Base-by-base conservation (phyloP, 2,888 invertebrate species). In the Brenthis ino region DNA sequence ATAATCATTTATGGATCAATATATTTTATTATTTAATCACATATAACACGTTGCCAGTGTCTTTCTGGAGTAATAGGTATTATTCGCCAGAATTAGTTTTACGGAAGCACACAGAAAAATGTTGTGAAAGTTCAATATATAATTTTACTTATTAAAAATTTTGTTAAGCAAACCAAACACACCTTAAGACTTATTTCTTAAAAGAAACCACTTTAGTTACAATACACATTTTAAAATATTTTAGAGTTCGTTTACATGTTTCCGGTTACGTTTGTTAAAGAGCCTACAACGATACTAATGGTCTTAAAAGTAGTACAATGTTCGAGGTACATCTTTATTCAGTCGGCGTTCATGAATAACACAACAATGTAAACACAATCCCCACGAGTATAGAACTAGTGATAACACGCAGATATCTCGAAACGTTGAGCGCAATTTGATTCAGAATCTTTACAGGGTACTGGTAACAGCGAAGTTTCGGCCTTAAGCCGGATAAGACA, bases 271-370 rank as follows among this genome's bases (percentile, higher is more conserved):
- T 61, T 33, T 16, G 43, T 65, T 56, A 48, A 24, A 72, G 74
- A 76, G 72, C 77, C 76, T 67, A 72, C 65, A 78, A 73, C 69
- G 74, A 69, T 78, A 14, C 43, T 68, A 80, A 82, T 82, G 77
- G 77, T 79, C 81, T 82, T 73, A 77, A 81, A 82, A 82, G 79
- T 79, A 81, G 81, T 80, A 79, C 78, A 77, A 75, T 77, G 79
- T 86, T 89, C 77, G 77, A 75, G 76, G 79, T 87, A 89, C 89
- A 91, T 91, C 88, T 89, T 88, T 90, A 91, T 90, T 91, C 90
- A 90, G 83, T 83, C 79, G 73, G 75, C 77, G 80, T 85, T 87
- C 89, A 91, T 90, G 89, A 90, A 91, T 90, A 89, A 88, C 85
- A 84, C 85, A 88, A 85, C 78, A 80, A 79, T 80, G 84, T 87